Conservation (phyloP, 2,113 vertebrate species). For the Nansenia antarctica region DNA sequence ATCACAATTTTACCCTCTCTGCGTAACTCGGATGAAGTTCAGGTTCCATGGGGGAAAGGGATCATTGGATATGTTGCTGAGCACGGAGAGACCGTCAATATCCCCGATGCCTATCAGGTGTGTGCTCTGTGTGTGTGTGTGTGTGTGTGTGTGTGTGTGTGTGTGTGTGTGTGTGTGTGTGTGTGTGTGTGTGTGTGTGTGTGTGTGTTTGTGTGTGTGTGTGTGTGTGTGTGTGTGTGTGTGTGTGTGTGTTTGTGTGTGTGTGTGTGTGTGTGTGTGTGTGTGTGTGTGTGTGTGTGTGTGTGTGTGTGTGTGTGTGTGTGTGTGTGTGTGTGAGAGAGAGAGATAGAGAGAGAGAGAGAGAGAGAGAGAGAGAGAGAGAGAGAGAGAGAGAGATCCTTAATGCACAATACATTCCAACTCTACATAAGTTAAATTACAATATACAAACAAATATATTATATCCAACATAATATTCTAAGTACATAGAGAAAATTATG, state of each 20-base stretch:
- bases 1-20: constrained; percentile 89
- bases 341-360: no score
- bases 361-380: no score
- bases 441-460: no score
- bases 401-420: no score
- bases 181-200: constrained; percentile 24
- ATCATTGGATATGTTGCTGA: constrained; percentile 98
- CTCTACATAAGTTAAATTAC: no score
- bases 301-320: not conserved
- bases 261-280: no score
- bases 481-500: no score
- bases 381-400: no score
- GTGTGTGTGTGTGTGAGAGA: not conserved
- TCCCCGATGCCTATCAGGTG: constrained; percentile 98
- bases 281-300: not conserved
- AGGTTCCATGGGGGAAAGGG: constrained; percentile 98
- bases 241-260: no score
- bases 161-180: constrained; percentile 11
- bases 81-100: constrained; percentile 96
- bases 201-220: not conserved
- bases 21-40: constrained; percentile 91
- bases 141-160: constrained; percentile 23
- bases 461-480: no score
- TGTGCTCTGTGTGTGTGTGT: constrained; percentile 30
- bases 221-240: constrained; percentile 63